These are phyloP conservation scores for Nephrotoma guestfalica DNA, from an alignment of 2,888 invertebrate species.

Conservation along the genomic window DNA sequence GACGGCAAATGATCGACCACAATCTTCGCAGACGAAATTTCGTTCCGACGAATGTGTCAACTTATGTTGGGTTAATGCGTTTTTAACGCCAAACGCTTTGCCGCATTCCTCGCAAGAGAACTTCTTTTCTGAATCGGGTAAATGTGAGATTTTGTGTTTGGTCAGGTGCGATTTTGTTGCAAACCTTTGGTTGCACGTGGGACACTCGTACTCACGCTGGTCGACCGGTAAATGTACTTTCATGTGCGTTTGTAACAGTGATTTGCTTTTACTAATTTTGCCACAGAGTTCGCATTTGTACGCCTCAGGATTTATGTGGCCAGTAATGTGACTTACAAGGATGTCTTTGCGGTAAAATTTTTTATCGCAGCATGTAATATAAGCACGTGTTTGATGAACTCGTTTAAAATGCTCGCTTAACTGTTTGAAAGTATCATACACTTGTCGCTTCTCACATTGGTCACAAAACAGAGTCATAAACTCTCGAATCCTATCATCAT, in stretches of 20 bases:
- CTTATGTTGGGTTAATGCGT: conserved; percentile 12
- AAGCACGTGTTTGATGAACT: conserved; percentile 11
- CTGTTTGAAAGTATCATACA: conserved; percentile 11
- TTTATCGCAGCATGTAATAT: conserved; percentile 12
- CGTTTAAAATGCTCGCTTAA: conserved; percentile 12
- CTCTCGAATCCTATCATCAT: background rate
- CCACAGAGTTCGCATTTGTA: conserved; percentile 11
- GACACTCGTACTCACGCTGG: conserved; percentile 10
- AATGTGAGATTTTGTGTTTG: conserved; percentile 13
- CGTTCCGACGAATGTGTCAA: conserved; percentile 10
- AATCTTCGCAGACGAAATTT: conserved; percentile 13
- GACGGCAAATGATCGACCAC: conserved; percentile 12
- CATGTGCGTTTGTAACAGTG: conserved; percentile 12
- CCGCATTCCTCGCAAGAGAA: conserved; percentile 13
- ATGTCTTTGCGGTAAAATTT: conserved; percentile 14
- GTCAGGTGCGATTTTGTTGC: conserved; percentile 13
- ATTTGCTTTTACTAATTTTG: conserved; percentile 12
- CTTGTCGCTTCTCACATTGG: background rate
- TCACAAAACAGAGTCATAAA: background rate
- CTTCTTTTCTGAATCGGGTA: conserved; percentile 12
- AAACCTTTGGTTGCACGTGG: conserved; percentile 13
- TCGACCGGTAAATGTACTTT: conserved; percentile 13
- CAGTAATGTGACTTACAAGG: conserved; percentile 12
- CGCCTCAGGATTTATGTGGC: conserved; percentile 13
- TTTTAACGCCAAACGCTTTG: conserved; percentile 13